phyloP scores from a whole-genome alignment of 2,113 vertebrate genomes.

The Junco hyemalis region DNA sequence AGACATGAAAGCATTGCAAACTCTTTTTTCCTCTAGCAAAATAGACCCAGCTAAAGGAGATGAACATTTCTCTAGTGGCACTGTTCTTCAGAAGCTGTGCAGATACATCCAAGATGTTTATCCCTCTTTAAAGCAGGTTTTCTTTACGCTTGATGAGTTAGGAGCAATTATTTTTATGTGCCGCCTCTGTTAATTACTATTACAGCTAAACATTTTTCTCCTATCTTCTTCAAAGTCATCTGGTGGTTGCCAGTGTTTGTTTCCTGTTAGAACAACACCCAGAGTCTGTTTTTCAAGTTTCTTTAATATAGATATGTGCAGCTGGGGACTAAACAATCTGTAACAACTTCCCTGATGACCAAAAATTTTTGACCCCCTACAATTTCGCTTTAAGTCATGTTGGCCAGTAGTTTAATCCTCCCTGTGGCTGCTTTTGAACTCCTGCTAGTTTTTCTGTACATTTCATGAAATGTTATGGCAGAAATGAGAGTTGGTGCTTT shows the following conservation, averaged over 20 bases:
- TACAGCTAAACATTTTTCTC: background rate
- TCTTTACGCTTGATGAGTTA: conserved; percentile 41
- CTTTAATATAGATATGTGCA: background rate
- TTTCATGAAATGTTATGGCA: background rate
- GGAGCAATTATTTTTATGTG: conserved; percentile 19
- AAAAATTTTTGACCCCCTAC: background rate
- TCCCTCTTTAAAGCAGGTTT: conserved; percentile 60
- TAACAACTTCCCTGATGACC: background rate
- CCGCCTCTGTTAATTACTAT: background rate
- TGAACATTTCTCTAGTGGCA: background rate
- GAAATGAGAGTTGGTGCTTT: conserved; percentile 15
- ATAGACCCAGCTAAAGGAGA: background rate
- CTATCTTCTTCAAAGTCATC: background rate
- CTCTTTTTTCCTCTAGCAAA: background rate
- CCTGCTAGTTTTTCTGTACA: background rate
- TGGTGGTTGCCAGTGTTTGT: background rate
- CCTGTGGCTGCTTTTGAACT: background rate
- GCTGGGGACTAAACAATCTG: background rate
- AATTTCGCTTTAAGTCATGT: background rate
- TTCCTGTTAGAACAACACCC: background rate
- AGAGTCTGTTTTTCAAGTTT: background rate
- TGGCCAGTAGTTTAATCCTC: background rate
- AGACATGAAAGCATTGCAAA: background rate
- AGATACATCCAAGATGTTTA: conserved; percentile 30
- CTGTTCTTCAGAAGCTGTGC: conserved; percentile 45